A percentile compares a stretch with the other conserved stretches of the same genome.
phyloP scores from a whole-genome alignment of 2,888 invertebrate species.

The Hypena proboscidalis region DNA sequence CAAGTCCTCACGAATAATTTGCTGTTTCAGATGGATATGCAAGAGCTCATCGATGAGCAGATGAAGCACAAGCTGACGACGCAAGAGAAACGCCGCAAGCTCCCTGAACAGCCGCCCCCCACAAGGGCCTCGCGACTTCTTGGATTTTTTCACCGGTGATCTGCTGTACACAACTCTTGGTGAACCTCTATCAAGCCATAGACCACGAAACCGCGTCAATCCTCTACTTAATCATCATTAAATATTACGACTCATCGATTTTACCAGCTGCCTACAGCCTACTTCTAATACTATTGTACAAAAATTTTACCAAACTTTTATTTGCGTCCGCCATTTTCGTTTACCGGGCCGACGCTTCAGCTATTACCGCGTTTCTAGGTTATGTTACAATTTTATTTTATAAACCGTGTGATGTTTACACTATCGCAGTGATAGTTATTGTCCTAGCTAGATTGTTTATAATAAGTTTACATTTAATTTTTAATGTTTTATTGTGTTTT shows the following conservation, averaged over 20 bases:
- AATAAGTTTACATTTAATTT: slow-evolving; percentile 65
- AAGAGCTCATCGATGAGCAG: slow-evolving; percentile 95
- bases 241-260: slow-evolving; percentile 55
- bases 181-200: slow-evolving; percentile 62
- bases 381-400: slow-evolving; percentile 62
- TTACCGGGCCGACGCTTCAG: slow-evolving; percentile 46
- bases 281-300: slow-evolving; percentile 56
- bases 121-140: slow-evolving; percentile 71
- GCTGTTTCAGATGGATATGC: slow-evolving; percentile 97
- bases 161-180: slow-evolving; percentile 65
- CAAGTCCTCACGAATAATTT: too few relatives aligned
- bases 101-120: slow-evolving; percentile 70
- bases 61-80: slow-evolving; percentile 93
- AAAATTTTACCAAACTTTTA: slow-evolving; percentile 50
- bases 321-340: slow-evolving; percentile 60
- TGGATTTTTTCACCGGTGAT: slow-evolving; percentile 84
- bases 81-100: slow-evolving; percentile 83
- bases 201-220: slow-evolving; percentile 60
- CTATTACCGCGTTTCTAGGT: slow-evolving; percentile 54
- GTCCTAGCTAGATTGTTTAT: slow-evolving; percentile 68
- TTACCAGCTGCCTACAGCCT: slow-evolving; percentile 57
- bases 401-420: slow-evolving; percentile 74
- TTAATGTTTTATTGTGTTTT: slow-evolving; percentile 60
- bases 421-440: slow-evolving; percentile 74
- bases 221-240: slow-evolving; percentile 59